Base-by-base conservation (phyloP, 2,113 vertebrate genomes). In the Cricetomys ansorgei region DNA sequence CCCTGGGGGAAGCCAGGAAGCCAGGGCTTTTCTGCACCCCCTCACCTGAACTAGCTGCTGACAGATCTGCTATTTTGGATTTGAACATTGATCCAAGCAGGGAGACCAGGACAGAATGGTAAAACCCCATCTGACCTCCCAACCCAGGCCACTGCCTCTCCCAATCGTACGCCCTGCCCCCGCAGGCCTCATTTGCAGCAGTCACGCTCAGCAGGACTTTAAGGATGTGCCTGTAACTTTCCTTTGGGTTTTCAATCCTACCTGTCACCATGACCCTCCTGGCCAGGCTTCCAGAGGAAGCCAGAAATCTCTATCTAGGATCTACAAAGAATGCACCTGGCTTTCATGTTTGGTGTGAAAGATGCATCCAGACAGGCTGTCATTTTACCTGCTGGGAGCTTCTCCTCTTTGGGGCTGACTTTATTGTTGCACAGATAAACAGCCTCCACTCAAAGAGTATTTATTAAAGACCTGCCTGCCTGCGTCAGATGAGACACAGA, bases 21-120 rank as follows among this genome's bases (percentile, higher is more conserved):
- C 77, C 80, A 96, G 85, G 70, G 81, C 65, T 75, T 94, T 94
- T 87, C 87, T 19, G n/a, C 53, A 84, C 94, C 94, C 11, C 2
- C 43, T 89, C 73, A 79, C 75, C 83, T 93, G 34, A 57, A 72
- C 57, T 23, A 88, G 84, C n/a, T 57, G 59, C 67, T 55, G 43
- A 84, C 57, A 50, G 92, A 43, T 55, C 62, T 21, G 62, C 77
- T 91, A 59, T 85, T 97, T 73, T 91, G 62, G 48, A n/a, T 25
- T 50, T 92, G 62, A 86, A 81, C 29, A 81, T 13, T 48, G 50
- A 83, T 57, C 43, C 84, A 84, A 62, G 81, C 5, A 77, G 88
- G 62, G 21, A 76, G 27, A 10, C 3, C 2, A 88, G 73, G 37
- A 10, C 27, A 16, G 29, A 69, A 45, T 31, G 29, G 70, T 7